Conservation (phyloP, 2,888 invertebrate genomes). For the Atethmia centrago region DNA sequence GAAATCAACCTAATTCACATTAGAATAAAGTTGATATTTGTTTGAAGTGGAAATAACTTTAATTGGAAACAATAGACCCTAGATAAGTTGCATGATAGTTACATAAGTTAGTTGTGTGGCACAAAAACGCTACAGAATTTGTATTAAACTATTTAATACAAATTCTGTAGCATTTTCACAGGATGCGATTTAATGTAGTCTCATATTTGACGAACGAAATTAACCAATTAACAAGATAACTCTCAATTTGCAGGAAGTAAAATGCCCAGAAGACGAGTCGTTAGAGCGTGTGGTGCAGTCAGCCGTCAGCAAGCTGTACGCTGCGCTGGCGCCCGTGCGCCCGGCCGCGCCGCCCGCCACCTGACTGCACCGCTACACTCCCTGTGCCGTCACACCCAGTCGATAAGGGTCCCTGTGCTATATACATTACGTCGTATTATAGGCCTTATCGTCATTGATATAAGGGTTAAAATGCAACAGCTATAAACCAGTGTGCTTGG, state of each 20-base stretch:
- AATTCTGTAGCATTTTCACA: neutral
- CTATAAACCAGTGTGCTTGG: neutral
- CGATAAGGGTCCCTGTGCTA: neutral
- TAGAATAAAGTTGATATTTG: neutral
- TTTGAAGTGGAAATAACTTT: neutral
- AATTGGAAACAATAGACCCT: neutral
- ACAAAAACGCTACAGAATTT: too few species aligned
- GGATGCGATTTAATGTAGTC: neutral
- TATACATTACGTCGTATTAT: neutral
- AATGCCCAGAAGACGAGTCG: slow-evolving; percentile 94
- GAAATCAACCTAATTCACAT: neutral
- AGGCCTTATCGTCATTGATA: neutral
- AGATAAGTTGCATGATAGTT: neutral
- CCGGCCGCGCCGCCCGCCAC: slow-evolving; percentile 64
- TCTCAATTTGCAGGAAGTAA: slow-evolving; percentile 91
- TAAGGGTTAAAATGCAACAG: neutral
- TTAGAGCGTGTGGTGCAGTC: slow-evolving; percentile 96
- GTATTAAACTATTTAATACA: neutral
- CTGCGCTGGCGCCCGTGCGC: slow-evolving; percentile 92
- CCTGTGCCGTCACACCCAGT: too few species aligned
- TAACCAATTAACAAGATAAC: neutral
- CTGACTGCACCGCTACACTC: neutral
- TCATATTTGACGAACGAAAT: neutral
- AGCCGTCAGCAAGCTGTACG: slow-evolving; percentile 95
- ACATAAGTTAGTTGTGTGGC: too few species aligned